Evolutionary conservation across 2,888 invertebrate genomes (phyloP).

Genomic region (Coenonympha arcania): DNA sequence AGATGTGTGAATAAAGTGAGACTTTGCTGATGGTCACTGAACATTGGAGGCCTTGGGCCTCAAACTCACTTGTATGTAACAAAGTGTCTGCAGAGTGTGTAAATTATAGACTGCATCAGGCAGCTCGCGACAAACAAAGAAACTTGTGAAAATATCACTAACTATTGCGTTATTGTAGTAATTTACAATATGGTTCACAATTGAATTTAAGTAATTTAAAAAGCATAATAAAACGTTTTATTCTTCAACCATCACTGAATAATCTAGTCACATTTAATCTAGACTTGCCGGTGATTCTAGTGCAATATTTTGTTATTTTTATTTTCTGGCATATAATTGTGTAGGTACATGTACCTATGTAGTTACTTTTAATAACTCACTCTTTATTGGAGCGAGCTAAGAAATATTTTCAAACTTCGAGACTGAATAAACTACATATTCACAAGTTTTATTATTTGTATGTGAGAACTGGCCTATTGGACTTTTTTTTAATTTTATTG

Average conservation of each 20-base stretch:
- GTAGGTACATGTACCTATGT: background rate
- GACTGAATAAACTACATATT: background rate
- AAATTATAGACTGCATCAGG: constrained; percentile 39
- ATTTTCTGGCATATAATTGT: background rate
- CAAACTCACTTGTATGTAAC: background rate
- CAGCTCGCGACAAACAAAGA: constrained; percentile 13
- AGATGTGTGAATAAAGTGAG: constrained; percentile 87
- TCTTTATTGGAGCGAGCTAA: background rate
- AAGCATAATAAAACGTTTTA: background rate
- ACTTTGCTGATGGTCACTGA: constrained; percentile 75
- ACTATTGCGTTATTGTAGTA: background rate
- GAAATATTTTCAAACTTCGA: background rate
- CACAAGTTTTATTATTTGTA: constrained; percentile 9
- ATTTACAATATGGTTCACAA: background rate
- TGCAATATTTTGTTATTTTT: background rate
- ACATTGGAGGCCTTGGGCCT: constrained; percentile 27
- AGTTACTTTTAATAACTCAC: background rate
- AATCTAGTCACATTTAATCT: constrained; percentile 1
- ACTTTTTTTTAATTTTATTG: constrained; percentile 40
- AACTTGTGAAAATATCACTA: constrained; percentile 27
- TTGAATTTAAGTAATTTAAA: background rate
- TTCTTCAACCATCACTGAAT: background rate
- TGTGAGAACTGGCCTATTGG: constrained; percentile 42
- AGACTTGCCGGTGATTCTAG: background rate
- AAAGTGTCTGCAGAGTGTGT: constrained; percentile 61